These are phyloP conservation scores for Holothuria leucospilota DNA, from an alignment of 53 echinoderm and acorn worm species.

Conservation along the genomic window DNA sequence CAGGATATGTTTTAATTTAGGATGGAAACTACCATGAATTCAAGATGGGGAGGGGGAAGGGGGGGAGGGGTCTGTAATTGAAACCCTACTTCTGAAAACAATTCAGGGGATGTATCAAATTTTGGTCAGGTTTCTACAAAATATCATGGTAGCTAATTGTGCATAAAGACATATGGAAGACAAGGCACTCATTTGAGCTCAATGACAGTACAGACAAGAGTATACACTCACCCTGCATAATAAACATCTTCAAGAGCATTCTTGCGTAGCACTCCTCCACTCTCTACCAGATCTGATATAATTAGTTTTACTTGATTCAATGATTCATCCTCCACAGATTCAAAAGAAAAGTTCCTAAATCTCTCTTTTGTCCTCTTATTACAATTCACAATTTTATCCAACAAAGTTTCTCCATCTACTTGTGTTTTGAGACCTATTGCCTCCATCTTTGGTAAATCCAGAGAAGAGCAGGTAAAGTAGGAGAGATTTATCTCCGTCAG, in stretches of 20 bases:
- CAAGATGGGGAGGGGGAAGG: too few species aligned
- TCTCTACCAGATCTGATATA: constrained; percentile 66
- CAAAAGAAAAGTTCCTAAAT: constrained; percentile 21
- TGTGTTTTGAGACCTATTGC: not conserved
- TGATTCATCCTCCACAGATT: not conserved
- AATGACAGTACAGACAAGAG: too few species aligned
- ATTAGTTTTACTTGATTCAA: constrained; percentile 59
- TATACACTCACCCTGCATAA: not conserved
- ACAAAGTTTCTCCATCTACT: constrained; percentile 19
- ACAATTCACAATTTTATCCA: constrained; percentile 36
- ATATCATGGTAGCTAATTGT: too few species aligned
- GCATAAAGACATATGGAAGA: too few species aligned
- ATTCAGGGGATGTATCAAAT: too few species aligned
- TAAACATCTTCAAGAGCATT: constrained; percentile 62
- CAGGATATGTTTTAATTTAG: too few species aligned
- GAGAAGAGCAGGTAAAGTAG: not conserved
- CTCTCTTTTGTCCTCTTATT: constrained; percentile 36
- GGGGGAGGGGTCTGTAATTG: too few species aligned
- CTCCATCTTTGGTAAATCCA: not conserved
- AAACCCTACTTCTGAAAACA: too few species aligned
- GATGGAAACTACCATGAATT: too few species aligned
- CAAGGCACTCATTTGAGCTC: too few species aligned
- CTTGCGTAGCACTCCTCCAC: constrained; percentile 65
- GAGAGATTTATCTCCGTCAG: not conserved
- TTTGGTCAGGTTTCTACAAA: too few species aligned